Base-by-base conservation (phyloP, 2,888 invertebrate species). In the Thera britannica region DNA sequence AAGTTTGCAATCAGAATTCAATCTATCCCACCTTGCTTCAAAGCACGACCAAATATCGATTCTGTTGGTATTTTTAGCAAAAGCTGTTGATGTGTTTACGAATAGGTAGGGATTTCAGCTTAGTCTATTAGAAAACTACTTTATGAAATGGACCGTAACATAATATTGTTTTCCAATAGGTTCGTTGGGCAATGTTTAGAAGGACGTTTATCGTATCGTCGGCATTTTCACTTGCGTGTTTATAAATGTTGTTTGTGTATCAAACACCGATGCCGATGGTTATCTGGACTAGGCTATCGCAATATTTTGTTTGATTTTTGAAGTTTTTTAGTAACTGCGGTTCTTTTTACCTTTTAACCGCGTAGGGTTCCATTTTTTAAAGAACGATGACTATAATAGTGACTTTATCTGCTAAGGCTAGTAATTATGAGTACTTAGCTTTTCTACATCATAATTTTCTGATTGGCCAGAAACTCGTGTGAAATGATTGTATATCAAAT, bases 191-290 rank as follows among this genome's bases (percentile, higher is more conserved):
- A 83, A 81, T 78, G 67, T 72, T 56, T 72, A 70, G 81, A 83
- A 84, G 86, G 86, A 85, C 80, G 73, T 75, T 72, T 80, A 36
- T 66, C 41, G 60, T 49, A 62, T 4, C 8, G 59, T 38, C 46
- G 60, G 81, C 68, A 79, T 80, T 85, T 86, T 82, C 75, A 73
- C 76, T 81, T 75, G 83, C 84, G 79, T 86, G 83, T 74, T 59
- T 66, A 58, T 71, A 78, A 75, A 66, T 68, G 11, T 52, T 68
- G 46, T 60, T 68, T 57, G 9, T 51, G 6, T 51, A 52, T 34
- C 34, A 52, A 52, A 52, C 52, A 52, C 34, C 34, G 52, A 52
- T 52, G 52, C 34, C 34, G 52, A 52, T 52, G 52, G 9, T 41
- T 38, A 56, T 38, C 36, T 56, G 7, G 41, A 52, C 38, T 52